phyloP scores from a whole-genome alignment of 1,140 invertebrate species.

The Coptotermes formosanus region DNA sequence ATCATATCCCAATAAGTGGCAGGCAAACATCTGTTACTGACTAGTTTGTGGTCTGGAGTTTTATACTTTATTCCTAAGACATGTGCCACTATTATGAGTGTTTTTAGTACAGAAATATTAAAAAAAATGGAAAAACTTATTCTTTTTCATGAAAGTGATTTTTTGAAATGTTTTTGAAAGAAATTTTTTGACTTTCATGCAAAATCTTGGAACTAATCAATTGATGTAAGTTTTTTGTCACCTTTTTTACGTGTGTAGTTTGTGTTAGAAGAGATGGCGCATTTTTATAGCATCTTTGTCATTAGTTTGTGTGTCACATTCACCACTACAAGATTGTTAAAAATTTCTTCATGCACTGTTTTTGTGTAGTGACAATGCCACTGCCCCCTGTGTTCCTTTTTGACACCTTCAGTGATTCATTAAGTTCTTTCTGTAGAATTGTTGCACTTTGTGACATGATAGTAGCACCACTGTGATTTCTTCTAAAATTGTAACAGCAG shows the following conservation, averaged over 20 bases:
- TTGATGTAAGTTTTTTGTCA: conserved; percentile 36
- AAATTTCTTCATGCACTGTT: conserved; percentile 29
- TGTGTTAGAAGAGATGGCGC: neutral
- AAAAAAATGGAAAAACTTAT: neutral
- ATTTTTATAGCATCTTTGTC: neutral
- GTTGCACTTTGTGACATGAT: neutral
- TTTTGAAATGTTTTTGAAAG: conserved; percentile 34
- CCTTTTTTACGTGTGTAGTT: conserved; percentile 16
- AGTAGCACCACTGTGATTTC: neutral
- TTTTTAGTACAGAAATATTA: neutral
- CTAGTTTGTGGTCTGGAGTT: neutral
- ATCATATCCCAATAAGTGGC: neutral
- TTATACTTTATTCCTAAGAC: neutral
- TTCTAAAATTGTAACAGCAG: neutral
- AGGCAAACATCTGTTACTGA: no score
- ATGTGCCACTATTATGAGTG: neutral
- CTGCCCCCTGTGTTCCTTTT: neutral
- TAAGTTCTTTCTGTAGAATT: neutral
- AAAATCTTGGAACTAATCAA: conserved; percentile 33
- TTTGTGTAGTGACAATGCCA: neutral
- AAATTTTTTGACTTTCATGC: conserved; percentile 37
- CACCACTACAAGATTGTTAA: conserved; percentile 14
- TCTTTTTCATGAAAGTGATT: neutral
- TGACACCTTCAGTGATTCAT: neutral
- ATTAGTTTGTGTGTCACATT: neutral